A percentile compares a stretch with the other conserved stretches of the same genome.
Conservation (phyloP, 2,797 vertebrate species). For the Pseudochirops cupreus region DNA sequence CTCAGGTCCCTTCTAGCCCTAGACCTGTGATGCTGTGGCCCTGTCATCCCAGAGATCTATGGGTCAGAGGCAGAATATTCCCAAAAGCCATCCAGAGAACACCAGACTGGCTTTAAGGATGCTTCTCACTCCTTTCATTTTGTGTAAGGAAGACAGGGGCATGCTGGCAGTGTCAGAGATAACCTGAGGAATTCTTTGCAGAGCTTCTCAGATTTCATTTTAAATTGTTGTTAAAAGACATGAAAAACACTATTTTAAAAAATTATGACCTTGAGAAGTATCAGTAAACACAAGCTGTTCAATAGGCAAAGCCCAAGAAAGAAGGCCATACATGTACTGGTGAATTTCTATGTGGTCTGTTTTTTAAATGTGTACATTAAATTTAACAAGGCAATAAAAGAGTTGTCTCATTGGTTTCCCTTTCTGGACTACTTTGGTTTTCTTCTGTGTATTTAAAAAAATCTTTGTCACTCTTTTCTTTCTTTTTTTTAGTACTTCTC, state of each 20-base stretch:
- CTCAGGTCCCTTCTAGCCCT: background rate
- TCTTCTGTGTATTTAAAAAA: background rate
- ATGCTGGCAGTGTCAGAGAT: background rate
- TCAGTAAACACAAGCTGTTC: too few species aligned
- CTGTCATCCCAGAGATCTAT: background rate
- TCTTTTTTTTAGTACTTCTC: background rate
- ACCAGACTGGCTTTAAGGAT: background rate
- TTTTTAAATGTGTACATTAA: background rate
- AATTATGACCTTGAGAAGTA: background rate
- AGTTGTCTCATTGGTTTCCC: background rate
- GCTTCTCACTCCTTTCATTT: too few species aligned
- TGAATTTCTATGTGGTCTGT: background rate
- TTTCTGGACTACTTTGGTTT: background rate
- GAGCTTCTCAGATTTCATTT: background rate
- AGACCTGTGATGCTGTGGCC: background rate
- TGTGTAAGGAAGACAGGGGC: too few species aligned
- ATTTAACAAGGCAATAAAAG: background rate
- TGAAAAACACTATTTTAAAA: background rate
- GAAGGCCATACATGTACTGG: background rate
- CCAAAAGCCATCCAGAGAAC: background rate
- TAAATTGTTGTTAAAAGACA: background rate
- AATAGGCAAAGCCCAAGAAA: background rate
- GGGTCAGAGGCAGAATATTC: background rate
- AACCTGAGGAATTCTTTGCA: background rate
- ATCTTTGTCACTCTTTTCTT: background rate